Evolutionary conservation across 1,140 invertebrate species (phyloP), one percentile per base, ranked within the genome.

Genomic region (Zaprionus tsacasi): DNA sequence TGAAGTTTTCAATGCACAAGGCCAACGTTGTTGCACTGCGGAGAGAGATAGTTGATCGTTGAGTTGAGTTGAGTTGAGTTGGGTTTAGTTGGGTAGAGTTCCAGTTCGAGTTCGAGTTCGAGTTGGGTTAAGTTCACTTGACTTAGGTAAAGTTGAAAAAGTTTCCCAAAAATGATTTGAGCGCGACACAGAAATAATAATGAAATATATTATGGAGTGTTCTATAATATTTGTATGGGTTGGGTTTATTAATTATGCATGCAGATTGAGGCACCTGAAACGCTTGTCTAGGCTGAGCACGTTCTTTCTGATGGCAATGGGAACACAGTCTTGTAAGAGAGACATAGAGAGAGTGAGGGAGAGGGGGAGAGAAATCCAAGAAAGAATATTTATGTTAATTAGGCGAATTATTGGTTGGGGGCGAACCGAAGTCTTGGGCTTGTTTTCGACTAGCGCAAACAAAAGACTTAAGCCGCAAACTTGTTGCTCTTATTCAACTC

Each of bases 311-410:
- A 58, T 35, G 15, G 57, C 72, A 70, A 63, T 79, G 73, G 73
- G 59, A 85, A 85, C 64, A 78, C 71, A 36, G 27, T 21, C 21
- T 21, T 21, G 21, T 21, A 21, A 21, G 21, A 21, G 21, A 21
- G 21, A 1, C 21, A 21, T 21, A 30, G 27, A 30, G 3, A 30
- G 27, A 30, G 27, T 2, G 27, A 30, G 27, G 0, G 27, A 30
- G 27, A 30, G 21, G 27, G 27, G 27, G 27, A 69, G 72, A 68
- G 75, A 78, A 82, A 80, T 82, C 83, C 71, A 60, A 70, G 68
- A 78, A 68, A 83, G 40, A 81, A 80, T 80, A 78, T 73, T 88
- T 87, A 87, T 87, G 83, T 25, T 78, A 87, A 87, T 87, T 72
- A 78, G 65, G 55, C 59, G 74, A 73, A 73, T 77, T 79, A 56